Evolutionary conservation across 2,113 vertebrate species (phyloP), one percentile per base, ranked within the genome.

Genomic region (Nannobrachium achirus): DNA sequence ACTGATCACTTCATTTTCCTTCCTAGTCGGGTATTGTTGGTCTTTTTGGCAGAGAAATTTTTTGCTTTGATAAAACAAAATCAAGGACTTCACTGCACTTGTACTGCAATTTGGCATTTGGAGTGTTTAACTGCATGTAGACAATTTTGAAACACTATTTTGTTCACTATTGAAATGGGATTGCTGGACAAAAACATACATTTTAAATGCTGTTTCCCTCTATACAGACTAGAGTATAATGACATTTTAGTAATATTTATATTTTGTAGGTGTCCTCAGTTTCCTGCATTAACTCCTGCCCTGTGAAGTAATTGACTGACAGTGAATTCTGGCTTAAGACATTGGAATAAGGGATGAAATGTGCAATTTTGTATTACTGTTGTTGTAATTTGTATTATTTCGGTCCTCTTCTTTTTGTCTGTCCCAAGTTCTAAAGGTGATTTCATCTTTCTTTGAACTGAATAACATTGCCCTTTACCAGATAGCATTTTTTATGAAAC

Each of bases 401-500:
- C 9, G n/a, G 15, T 63, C 19, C 18, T 20, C 46, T 4, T 75
- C 64, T 61, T 16, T 72, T 11, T 62, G 7, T 67, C 48, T 20
- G 33, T 66, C 18, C 48, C 16, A 75, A 69, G 60, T 66, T 64
- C 71, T 67, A 33, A 14, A 44, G 66, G 60, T 73, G 49, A 82
- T 83, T 81, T 76, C 59, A 83, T 85, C 77, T 78, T 66, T 50
- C 63, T 73, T 63, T 60, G 56, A 78, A 71, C 67, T 63, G 56
- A 76, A 77, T 66, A 72, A 73, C 67, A 25, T 66, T 86, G 69
- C 80, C 76, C 71, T 86, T 79, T 80, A 76, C 71, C 66, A 76
- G 79, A 76, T 72, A 80, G 67, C 56, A 59, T 73, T 84, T 71
- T 83, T 83, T 79, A 83, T 56, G 51, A 76, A 87, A 86, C 58